Base-by-base conservation (phyloP, 2,888 invertebrate genomes). In the Trichacis sp. region DNA sequence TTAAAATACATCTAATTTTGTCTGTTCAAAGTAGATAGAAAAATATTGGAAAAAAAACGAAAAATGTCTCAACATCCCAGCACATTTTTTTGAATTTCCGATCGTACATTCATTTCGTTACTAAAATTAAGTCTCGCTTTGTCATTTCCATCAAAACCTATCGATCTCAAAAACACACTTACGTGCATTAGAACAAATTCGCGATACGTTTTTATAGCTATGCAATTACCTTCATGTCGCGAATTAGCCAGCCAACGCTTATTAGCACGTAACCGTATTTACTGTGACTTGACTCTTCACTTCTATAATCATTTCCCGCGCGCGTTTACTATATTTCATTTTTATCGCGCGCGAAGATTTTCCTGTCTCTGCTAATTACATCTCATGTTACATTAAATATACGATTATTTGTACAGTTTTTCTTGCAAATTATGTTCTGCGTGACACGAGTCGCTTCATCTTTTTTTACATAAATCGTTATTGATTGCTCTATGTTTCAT, bases 221-320 rank as follows among this genome's bases (percentile, higher is more conserved):
- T 30, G 43, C 49, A 61, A 68, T 67, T 64, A 64, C 42, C 43
- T 55, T 46, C 53, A 38, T 46, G 52, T 47, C 19, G 53, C 15
- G 60, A 67, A 63, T 67, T 63, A 60, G 60, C 47, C 61, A 57
- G 61, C 60, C 50, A 57, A 57, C 38, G 54, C 57, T 67, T 63
- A 63, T 67, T 63, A 57, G 60, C 67, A 63, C 60, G 63, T 67
- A 67, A 67, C 67, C 66, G 62, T 62, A 67, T 63, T 63, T 63
- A 60, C 59, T 56, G 56, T 56, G 63, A 61, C 56, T 63, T 30
- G 58, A 30, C 59, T 67, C 59, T 53, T 60, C 57, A 57, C 57
- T 52, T 40, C 40, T 60, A 63, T 67, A 63, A 67, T 67, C 63
- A 67, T 67, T 67, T 67, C 67, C 67, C 56, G 60, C 63, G 67